phyloP scores from a whole-genome alignment of 2,888 invertebrate species.

The Drosophila picticornis region DNA sequence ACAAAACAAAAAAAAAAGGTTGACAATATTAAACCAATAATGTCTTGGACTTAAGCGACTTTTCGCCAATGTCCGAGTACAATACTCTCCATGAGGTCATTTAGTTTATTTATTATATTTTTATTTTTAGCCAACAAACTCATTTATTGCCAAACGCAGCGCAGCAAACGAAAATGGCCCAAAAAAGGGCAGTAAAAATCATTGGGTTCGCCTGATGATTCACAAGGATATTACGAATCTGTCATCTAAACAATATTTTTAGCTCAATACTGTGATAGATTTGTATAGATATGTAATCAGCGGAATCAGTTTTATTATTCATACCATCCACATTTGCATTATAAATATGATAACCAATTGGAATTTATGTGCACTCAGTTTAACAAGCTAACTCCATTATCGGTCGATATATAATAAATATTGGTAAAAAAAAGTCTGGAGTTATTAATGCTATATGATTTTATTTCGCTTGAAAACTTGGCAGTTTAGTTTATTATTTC shows the following conservation, averaged over 20 bases:
- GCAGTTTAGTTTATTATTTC: neutral
- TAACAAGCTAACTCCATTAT: slow-evolving; percentile 8
- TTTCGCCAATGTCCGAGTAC: slow-evolving; percentile 16
- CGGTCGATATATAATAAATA: neutral
- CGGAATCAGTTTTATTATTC: neutral
- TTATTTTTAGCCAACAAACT: slow-evolving; percentile 27
- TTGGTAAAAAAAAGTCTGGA: neutral
- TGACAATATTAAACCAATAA: slow-evolving; percentile 63
- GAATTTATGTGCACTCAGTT: neutral
- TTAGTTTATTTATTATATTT: slow-evolving; percentile 9
- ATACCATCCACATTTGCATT: neutral
- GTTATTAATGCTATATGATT: too few relatives aligned
- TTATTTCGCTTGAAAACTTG: neutral
- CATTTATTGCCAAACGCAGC: slow-evolving; percentile 45
- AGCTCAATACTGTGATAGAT: neutral
- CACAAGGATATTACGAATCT: neutral
- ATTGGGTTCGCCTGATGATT: neutral
- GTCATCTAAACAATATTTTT: neutral
- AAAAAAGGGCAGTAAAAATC: slow-evolving; percentile 1
- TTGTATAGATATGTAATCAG: neutral
- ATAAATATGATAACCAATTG: neutral
- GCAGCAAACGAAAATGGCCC: neutral
- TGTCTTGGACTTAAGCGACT: slow-evolving; percentile 28
- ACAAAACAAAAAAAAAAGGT: slow-evolving; percentile 20
- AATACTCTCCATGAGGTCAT: slow-evolving; percentile 18